Evolutionary conservation across 2,113 vertebrate species (phyloP).

Genomic region (Gorsachius goisagi): DNA sequence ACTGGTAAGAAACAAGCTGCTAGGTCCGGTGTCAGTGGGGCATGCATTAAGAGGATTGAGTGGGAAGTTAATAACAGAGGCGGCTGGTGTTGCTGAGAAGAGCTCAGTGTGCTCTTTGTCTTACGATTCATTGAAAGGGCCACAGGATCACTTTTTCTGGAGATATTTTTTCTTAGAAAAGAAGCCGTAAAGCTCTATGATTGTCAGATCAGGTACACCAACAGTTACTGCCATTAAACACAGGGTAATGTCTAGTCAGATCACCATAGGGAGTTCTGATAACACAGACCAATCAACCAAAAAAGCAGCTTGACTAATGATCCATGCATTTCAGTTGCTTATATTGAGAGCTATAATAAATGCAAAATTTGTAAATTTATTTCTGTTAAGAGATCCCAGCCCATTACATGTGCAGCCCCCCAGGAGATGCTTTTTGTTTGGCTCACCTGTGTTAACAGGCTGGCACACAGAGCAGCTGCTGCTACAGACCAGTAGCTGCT

Average conservation of each 20-base stretch:
- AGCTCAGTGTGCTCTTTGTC: neutral
- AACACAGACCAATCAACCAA: neutral
- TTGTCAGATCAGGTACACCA: neutral
- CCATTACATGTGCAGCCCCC: neutral
- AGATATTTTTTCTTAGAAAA: neutral
- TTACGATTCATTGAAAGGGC: neutral
- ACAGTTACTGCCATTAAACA: neutral
- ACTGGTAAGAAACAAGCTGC: neutral
- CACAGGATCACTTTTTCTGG: neutral
- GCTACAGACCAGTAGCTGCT: neutral
- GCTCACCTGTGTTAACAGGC: neutral
- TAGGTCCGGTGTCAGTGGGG: neutral
- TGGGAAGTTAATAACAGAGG: constrained; percentile 18
- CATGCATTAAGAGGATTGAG: neutral
- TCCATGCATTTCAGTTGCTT: neutral
- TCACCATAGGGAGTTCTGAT: neutral
- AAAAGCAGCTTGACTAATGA: constrained; percentile 19
- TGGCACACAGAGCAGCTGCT: neutral
- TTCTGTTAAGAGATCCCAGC: neutral
- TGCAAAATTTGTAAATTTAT: neutral
- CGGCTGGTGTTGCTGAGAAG: neutral
- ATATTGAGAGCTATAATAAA: neutral
- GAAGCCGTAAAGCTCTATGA: neutral
- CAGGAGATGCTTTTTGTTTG: neutral
- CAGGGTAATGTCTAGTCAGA: neutral